phyloP scores from a whole-genome alignment of 2,113 vertebrate species.

The Neolamprologus fasciatus region DNA sequence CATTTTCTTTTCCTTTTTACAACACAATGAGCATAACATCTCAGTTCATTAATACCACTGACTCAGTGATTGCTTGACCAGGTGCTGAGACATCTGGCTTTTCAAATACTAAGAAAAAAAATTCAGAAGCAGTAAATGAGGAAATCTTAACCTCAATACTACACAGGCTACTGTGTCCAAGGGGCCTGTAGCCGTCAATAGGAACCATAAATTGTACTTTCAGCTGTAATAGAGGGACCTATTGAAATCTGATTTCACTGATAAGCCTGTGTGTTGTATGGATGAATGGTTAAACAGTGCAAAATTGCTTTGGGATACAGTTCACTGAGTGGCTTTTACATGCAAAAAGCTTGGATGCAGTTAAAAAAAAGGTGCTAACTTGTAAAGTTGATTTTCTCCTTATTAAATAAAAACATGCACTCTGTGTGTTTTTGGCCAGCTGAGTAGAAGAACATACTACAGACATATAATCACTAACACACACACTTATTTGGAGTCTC shows the following conservation, averaged over 20 bases:
- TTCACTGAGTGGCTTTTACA: neutral
- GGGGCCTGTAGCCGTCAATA: neutral
- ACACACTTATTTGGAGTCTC: neutral
- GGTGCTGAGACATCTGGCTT: neutral
- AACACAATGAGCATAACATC: neutral
- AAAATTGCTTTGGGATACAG: neutral
- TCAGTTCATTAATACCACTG: constrained; percentile 2
- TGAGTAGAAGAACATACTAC: neutral
- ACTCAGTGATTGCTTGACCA: neutral
- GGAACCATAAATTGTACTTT: neutral
- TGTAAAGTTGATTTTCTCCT: neutral
- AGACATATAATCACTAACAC: neutral
- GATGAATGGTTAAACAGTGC: neutral
- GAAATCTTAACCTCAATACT: neutral
- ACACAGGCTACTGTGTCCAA: neutral
- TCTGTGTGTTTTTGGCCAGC: neutral
- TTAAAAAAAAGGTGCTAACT: neutral
- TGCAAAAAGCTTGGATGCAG: neutral
- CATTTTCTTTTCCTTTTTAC: neutral
- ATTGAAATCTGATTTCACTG: neutral
- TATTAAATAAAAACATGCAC: neutral
- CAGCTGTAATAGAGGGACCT: neutral
- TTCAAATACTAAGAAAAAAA: neutral
- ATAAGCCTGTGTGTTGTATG: neutral
- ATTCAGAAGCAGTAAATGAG: neutral